Conservation (phyloP, 2,888 invertebrate genomes). For the Ischnus inquisitorius region DNA sequence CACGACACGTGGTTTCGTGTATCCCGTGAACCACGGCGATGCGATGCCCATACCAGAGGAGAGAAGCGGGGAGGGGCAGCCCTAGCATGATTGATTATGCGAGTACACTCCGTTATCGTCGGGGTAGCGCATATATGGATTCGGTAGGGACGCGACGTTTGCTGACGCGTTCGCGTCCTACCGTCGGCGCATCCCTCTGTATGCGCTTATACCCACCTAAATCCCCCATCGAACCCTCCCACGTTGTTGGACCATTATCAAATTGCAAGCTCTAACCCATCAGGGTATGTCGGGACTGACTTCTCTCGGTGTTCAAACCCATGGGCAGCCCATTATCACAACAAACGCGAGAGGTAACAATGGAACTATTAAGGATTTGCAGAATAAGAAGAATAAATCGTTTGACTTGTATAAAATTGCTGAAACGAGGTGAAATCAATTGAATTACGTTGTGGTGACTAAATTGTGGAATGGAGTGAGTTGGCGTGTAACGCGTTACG, state of each 20-base stretch:
- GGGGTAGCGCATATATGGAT: constrained; percentile 52
- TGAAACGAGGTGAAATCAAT: too few relatives aligned
- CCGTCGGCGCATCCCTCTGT: constrained; percentile 70
- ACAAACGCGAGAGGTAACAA: constrained; percentile 6
- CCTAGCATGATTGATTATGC: constrained; percentile 82
- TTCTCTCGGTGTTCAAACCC: constrained; percentile 18
- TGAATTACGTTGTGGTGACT: too few relatives aligned
- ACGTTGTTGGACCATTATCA: constrained; percentile 82
- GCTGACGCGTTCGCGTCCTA: constrained; percentile 73
- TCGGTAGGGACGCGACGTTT: constrained; percentile 54
- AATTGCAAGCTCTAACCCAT: constrained; percentile 77
- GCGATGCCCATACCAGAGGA: constrained; percentile 16
- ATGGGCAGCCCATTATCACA: background rate
- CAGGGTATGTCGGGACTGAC: background rate
- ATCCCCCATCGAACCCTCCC: constrained; percentile 45
- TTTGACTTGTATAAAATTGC: too few relatives aligned
- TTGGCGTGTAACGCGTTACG: too few relatives aligned
- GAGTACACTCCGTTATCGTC: constrained; percentile 79
- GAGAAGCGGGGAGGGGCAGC: constrained; percentile 30
- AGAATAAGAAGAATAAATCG: background rate
- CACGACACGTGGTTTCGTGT: constrained; percentile 42
- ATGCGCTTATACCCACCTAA: constrained; percentile 74
- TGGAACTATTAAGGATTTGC: background rate
- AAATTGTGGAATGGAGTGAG: too few relatives aligned
- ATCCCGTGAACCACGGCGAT: constrained; percentile 35